Percentiles rank a stretch among this genome's conserved stretches.
Evolutionary conservation across 2,113 vertebrate genomes (phyloP).

Genomic region (Gadus chalcogrammus): DNA sequence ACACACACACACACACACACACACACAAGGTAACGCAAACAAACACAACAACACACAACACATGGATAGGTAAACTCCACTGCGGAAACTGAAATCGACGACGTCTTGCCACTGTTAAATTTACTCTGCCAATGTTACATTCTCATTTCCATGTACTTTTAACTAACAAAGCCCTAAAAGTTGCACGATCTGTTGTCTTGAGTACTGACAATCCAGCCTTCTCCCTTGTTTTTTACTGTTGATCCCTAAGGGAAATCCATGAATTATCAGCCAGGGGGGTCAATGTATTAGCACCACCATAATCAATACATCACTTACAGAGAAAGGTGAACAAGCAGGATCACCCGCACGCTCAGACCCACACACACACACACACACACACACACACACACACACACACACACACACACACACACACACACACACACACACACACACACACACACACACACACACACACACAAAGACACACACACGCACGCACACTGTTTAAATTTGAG

Average conservation of each 20-base stretch:
- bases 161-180: constrained; percentile 8
- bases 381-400: neutral
- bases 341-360: neutral
- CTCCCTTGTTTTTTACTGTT: constrained; percentile 40
- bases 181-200: neutral
- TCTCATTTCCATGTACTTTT: constrained; percentile 10
- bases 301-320: constrained; percentile 37
- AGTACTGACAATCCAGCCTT: constrained; percentile 14
- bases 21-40: too few relatives aligned
- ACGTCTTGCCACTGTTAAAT: too few relatives aligned
- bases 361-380: neutral
- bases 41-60: too few relatives aligned
- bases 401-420: neutral
- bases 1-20: neutral
- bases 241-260: constrained; percentile 39
- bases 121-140: too few relatives aligned
- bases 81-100: too few relatives aligned
- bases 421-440: neutral
- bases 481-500: neutral
- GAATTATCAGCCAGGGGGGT: constrained; percentile 8
- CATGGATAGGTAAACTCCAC: too few relatives aligned
- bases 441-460: neutral
- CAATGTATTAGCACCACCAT: constrained; percentile 37
- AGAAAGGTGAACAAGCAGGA: too few relatives aligned
- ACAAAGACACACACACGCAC: neutral